Base-by-base conservation (phyloP, 2,888 invertebrate genomes). In the Eledona agricola region DNA sequence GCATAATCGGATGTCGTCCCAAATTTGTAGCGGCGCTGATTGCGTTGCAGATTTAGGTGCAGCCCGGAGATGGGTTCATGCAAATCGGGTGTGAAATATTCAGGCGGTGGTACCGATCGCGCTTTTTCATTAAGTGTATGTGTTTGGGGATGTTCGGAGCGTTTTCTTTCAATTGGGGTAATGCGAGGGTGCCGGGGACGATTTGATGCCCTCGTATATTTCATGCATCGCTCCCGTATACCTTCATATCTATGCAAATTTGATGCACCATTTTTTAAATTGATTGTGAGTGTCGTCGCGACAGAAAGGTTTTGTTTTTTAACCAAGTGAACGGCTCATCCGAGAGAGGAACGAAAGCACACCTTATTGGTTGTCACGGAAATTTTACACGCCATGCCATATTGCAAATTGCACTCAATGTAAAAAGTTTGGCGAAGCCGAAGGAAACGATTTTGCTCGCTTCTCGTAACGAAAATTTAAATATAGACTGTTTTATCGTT, bases 171-270 rank as follows among this genome's bases (percentile, higher is more conserved):
- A 56, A 55, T 58, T 50, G 60, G 55, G 59, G 59, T 61, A 61
- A 60, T 61, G 61, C 57, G n/a, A 57, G 56, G 53, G 57, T 60
- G 62, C 60, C 62, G 59, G 59, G 57, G 56, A 46, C 59, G 58
- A 60, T 63, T 60, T 60, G 59, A 57, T 60, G 55, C 52, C 51
- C 50, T 58, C 57, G 52, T 61, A 51, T 55, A 60, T 58, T 63
- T 61, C 49, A 50, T 57, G 58, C 52, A 60, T 26, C 55, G 63
- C 57, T 54, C 52, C 42, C 57, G 63, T 56, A 62, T 65, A 65
- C 66, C 59, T 63, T 66, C 67, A 64, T 67, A 66, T 65, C 62
- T 66, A 67, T 67, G 67, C 58, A 66, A 67, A 67, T 66, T 67
- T 62, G 64, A 67, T 63, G 64, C 62, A 62, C 59, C 64, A 61